Conservation (phyloP, 2,888 invertebrate species). For the Noctua fimbriata region DNA sequence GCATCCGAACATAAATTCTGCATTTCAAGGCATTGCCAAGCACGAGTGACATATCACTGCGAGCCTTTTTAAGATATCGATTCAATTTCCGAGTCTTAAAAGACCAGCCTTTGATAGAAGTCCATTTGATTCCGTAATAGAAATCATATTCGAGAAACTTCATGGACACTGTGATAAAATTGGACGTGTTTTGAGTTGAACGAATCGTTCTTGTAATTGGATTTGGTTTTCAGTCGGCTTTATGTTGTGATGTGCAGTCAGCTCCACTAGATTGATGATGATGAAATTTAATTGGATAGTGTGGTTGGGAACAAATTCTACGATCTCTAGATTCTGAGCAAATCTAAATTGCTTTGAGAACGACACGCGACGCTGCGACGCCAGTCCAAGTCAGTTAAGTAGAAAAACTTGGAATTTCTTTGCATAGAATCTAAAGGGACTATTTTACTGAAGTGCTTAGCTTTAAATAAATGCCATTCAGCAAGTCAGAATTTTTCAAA, state of each 20-base stretch:
- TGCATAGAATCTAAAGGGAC: conserved; percentile 28
- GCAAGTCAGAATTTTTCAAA: conserved; percentile 37
- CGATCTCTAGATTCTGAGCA: conserved; percentile 26
- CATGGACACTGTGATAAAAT: conserved; percentile 52
- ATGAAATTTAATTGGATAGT: conserved; percentile 62
- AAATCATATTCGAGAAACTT: conserved; percentile 53
- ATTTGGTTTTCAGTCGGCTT: conserved; percentile 65
- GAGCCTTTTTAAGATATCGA: conserved; percentile 36
- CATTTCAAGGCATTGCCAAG: conserved; percentile 34
- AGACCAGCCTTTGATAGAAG: conserved; percentile 28
- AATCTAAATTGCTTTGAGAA: conserved; percentile 51
- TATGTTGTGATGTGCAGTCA: conserved; percentile 69
- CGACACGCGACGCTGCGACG: background rate
- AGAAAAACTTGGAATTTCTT: conserved; percentile 34
- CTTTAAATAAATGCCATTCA: conserved; percentile 36
- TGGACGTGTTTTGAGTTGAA: conserved; percentile 67
- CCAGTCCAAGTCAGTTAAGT: conserved; percentile 26
- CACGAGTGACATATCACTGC: conserved; percentile 30
- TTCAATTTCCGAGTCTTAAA: conserved; percentile 37
- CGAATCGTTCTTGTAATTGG: conserved; percentile 69
- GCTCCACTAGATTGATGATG: conserved; percentile 69
- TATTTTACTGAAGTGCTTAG: conserved; percentile 10
- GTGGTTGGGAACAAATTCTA: conserved; percentile 29
- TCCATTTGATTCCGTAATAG: conserved; percentile 45
- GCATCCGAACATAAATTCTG: conserved; percentile 28